Evolutionary conservation across 1,140 invertebrate species (phyloP).

Genomic region (Pararge aegeria): DNA sequence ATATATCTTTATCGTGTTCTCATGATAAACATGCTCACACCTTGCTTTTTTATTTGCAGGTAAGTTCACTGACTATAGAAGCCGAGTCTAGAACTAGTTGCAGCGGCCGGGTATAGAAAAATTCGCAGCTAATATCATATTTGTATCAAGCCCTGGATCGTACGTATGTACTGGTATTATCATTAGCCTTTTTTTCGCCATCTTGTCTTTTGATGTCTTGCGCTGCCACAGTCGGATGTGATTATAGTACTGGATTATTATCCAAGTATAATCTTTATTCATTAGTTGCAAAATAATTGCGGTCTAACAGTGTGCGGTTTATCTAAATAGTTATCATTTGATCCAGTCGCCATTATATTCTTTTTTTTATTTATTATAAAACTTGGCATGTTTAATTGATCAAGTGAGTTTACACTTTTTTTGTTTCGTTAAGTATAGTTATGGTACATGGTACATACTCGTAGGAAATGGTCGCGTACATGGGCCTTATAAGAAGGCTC

Average conservation of each 20-base stretch:
- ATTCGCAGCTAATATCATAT: slow-evolving; percentile 36
- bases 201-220: slow-evolving; percentile 25
- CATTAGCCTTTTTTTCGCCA: slow-evolving; percentile 30
- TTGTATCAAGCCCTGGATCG: slow-evolving; percentile 25
- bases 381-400: neutral
- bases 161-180: slow-evolving; percentile 21
- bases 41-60: slow-evolving; percentile 39
- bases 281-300: slow-evolving; percentile 18
- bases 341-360: slow-evolving; percentile 2
- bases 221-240: slow-evolving; percentile 29
- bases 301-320: slow-evolving; percentile 1
- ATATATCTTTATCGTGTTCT: slow-evolving; percentile 17
- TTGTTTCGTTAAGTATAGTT: neutral
- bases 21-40: slow-evolving; percentile 25
- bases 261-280: slow-evolving; percentile 21
- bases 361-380: neutral
- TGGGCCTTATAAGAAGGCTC: no score
- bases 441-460: no score
- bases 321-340: slow-evolving; percentile 12
- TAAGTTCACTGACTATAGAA: slow-evolving; percentile 38
- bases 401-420: neutral
- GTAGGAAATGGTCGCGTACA: no score
- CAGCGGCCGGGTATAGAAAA: slow-evolving; percentile 31
- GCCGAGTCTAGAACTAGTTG: slow-evolving; percentile 33
- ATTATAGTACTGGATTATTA: slow-evolving; percentile 27